phyloP scores from a whole-genome alignment of 2,113 vertebrate genomes.

The Onychorhynchus coronatus region DNA sequence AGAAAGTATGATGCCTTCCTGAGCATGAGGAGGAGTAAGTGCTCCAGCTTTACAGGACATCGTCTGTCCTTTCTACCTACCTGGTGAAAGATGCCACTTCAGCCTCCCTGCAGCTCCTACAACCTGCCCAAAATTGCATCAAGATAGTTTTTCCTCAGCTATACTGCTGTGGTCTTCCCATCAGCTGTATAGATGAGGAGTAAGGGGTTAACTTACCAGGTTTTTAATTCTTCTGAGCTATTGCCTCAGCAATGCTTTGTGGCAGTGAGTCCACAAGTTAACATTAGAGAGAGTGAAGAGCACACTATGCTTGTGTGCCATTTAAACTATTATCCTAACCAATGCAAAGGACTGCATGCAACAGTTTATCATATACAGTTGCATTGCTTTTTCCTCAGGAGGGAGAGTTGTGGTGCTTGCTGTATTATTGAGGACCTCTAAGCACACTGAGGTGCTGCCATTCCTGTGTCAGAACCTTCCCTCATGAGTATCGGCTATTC shows the following conservation, averaged over 20 bases:
- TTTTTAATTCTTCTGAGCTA: background rate
- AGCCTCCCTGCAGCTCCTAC: background rate
- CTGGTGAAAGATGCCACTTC: background rate
- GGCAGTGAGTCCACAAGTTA: background rate
- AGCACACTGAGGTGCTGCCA: accelerated
- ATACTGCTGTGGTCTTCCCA: background rate
- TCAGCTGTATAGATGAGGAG: accelerated
- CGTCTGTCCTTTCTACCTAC: background rate
- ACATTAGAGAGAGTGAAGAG: background rate
- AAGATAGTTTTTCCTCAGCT: background rate
- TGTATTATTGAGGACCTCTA: accelerated
- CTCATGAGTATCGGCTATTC: accelerated
- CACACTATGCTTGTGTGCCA: accelerated
- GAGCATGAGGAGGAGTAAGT: accelerated
- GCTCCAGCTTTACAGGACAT: accelerated
- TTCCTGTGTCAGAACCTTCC: background rate
- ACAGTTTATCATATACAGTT: background rate
- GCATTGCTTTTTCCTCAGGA: background rate
- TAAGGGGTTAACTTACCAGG: background rate
- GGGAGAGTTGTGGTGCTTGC: background rate
- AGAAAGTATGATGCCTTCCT: background rate
- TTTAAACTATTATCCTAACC: background rate
- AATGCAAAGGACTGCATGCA: background rate
- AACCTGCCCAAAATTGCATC: background rate
- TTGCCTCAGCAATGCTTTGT: background rate